Evolutionary conservation across 1,140 invertebrate species (phyloP).

Genomic region (Lepidostoma basale): DNA sequence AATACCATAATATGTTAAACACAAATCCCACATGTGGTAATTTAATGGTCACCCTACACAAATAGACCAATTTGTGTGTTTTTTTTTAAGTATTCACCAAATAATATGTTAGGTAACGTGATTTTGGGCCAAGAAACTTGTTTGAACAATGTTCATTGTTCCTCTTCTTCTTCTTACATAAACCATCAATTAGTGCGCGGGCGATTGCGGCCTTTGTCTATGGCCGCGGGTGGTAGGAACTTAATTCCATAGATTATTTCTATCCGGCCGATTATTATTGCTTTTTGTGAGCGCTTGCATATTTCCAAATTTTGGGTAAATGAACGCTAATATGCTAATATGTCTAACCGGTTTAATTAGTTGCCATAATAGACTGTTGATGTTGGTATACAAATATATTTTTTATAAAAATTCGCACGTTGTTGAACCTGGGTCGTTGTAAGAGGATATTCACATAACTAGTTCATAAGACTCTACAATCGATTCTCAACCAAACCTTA

Average conservation of each 20-base stretch:
- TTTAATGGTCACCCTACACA: not conserved
- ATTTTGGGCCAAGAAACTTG: not conserved
- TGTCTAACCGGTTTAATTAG: no score
- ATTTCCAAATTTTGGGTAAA: not conserved
- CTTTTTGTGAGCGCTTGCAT: no score
- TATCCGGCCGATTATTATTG: not conserved
- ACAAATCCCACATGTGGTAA: no score
- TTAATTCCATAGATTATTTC: not conserved
- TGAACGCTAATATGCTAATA: not conserved
- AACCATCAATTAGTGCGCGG: constrained; percentile 22
- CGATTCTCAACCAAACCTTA: no score
- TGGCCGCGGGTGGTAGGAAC: not conserved
- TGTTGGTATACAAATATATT: no score
- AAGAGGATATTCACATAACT: no score
- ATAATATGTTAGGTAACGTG: constrained; percentile 6
- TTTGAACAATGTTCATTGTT: constrained; percentile 23
- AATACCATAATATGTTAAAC: no score
- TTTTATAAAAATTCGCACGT: no score
- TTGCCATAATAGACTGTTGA: no score
- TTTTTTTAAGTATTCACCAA: not conserved
- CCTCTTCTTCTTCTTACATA: not conserved
- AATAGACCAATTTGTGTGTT: constrained; percentile 15
- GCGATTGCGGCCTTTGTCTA: not conserved
- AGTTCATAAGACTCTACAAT: no score
- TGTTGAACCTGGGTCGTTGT: no score